These are phyloP conservation scores for Donacobius atricapilla DNA, from an alignment of 2,113 vertebrate genomes.

Conservation along the genomic window DNA sequence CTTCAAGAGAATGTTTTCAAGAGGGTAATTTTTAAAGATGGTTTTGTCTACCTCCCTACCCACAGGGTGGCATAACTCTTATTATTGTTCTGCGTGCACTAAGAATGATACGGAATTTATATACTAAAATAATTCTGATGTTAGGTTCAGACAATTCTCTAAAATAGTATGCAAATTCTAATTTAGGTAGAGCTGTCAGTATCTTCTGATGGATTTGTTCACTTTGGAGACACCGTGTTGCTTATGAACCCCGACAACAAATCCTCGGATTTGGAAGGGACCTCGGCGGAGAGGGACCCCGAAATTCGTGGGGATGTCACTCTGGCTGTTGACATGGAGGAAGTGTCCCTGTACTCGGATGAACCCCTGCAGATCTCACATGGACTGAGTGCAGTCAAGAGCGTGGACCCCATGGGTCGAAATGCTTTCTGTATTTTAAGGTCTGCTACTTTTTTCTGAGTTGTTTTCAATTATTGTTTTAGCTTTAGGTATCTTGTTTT, in stretches of 20 bases:
- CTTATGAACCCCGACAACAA: slow-evolving; percentile 71
- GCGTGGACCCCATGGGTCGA: slow-evolving; percentile 58
- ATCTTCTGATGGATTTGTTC: slow-evolving; percentile 76
- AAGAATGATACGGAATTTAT: not conserved
- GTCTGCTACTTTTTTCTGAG: slow-evolving; percentile 46
- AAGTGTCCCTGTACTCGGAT: not conserved
- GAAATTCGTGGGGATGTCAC: not conserved
- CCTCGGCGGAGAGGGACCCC: not conserved
- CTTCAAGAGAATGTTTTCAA: slow-evolving; percentile 76
- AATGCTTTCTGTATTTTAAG: slow-evolving; percentile 82
- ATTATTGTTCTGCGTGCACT: no score
- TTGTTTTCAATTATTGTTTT: not conserved
- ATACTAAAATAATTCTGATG: not conserved
- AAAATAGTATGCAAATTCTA: not conserved
- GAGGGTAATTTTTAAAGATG: slow-evolving; percentile 68
- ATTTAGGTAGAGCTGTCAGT: slow-evolving; percentile 78
- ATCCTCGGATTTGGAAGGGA: not conserved
- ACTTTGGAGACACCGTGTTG: slow-evolving; percentile 85
- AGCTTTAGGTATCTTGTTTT: not conserved
- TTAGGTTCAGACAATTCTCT: not conserved
- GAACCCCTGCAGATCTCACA: slow-evolving; percentile 58
- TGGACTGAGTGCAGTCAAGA: slow-evolving; percentile 68
- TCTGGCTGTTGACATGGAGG: slow-evolving; percentile 75
- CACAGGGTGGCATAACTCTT: not conserved
- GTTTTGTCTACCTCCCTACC: not conserved